Evolutionary conservation across 2,888 invertebrate genomes (phyloP), one percentile per base, ranked within the genome.

Genomic region (Sthenelais limicola): DNA sequence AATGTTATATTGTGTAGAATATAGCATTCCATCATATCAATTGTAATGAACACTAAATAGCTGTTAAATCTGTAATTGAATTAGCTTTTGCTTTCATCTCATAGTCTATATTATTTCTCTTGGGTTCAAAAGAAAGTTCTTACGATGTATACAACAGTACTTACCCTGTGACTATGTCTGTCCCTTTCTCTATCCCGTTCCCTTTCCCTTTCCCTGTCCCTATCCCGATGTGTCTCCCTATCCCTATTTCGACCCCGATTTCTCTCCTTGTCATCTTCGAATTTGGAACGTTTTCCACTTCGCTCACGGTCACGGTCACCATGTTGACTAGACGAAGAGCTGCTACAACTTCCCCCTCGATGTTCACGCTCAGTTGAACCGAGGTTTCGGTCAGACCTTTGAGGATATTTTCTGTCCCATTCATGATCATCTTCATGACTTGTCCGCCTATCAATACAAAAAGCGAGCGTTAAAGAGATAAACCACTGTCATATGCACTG

Each of bases 301-400:
- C 51, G 33, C 9, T 54, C 54, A 0, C 54, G 21, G 18, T 54
- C 54, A 0, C 54, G 21, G 51, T 72, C 67, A 32, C 54, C 21
- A 62, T 78, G 80, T 48, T 80, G 83, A 80, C 83, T 83, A 79
- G 83, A 83, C 28, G 77, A 77, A 73, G 81, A 82, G 62, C 71
- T 72, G 49, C 77, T 78, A 69, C 74, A 74, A 4, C 77, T 54
- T 12, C 56, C 47, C n/a, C 28, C 48, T 7, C 38, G 73, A 7
- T 77, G 75, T 32, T 78, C 71, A n/a, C 56, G 54, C 24, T 54
- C 62, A 26, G n/a, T n/a, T 32, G 73, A 38, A n/a, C n/a, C n/a
- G n/a, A n/a, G n/a, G n/a, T n/a, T n/a, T 28, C 35, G 18, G 21
- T 49, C 49, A 21, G 62, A 66, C 68, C 73, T 51, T 48, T 52